phyloP scores from a whole-genome alignment of 1,140 invertebrate species.

The Scaptomyza hsui region DNA sequence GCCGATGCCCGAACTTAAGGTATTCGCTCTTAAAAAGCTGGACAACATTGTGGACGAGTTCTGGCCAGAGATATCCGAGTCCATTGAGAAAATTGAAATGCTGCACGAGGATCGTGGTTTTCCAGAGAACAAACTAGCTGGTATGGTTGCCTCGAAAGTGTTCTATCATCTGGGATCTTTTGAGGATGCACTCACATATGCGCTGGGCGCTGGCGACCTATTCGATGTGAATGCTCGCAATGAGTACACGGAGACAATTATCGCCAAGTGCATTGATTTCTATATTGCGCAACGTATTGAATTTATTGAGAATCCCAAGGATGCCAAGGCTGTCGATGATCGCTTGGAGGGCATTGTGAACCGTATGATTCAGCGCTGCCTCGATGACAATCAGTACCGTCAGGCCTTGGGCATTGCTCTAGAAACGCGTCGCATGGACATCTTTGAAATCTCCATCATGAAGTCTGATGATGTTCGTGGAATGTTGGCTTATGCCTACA shows the following conservation, averaged over 20 bases:
- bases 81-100: conserved; percentile 98
- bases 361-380: conserved; percentile 97
- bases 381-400: conserved; percentile 96
- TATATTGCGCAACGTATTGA: conserved; percentile 95
- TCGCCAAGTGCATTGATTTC: conserved; percentile 97
- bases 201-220: conserved; percentile 95
- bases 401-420: conserved; percentile 97
- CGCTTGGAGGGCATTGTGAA: conserved; percentile 97
- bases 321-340: conserved; percentile 91
- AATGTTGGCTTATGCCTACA: conserved; percentile 97
- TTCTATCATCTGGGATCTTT: conserved; percentile 99
- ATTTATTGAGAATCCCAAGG: conserved; percentile 87
- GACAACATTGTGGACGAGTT: conserved; percentile 98
- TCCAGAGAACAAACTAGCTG: conserved; percentile 94
- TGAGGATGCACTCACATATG: conserved; percentile 97
- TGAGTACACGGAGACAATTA: conserved; percentile 98
- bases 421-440: conserved; percentile 98
- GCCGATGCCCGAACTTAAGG: conserved; percentile 95
- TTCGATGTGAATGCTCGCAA: conserved; percentile 97
- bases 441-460: conserved; percentile 95
- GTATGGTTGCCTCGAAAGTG: conserved; percentile 98
- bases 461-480: conserved; percentile 94
- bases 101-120: conserved; percentile 96
- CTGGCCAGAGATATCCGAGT: conserved; percentile 99
- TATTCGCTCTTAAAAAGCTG: conserved; percentile 95